Evolutionary conservation across 2,888 invertebrate genomes (phyloP), one percentile per base, ranked within the genome.

Genomic region (Leptopilina syphax): DNA sequence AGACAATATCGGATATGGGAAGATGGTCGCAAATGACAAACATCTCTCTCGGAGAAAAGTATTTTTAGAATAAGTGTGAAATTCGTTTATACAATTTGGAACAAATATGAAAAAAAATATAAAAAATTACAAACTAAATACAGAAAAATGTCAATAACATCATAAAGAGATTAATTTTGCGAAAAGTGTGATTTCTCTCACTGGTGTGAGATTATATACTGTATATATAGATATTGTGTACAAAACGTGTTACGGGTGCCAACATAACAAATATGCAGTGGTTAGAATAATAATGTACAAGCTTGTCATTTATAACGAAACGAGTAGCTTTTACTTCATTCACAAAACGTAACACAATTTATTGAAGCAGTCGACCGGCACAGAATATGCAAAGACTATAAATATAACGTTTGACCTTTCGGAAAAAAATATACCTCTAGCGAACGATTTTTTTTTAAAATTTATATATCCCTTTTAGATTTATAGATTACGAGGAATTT

Each of bases 1-100:
- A 94, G 94, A 94, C 93, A 93, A 94, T 94, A 94, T 80, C 84
- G 83, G 84, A 84, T 50, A 8, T 12, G 4, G 24, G 13, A 4
- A 41, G 1, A 1, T 1, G 9, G 9, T 63, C 18, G 8, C 24
- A 10, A 50, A 10, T 50, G 12, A 0, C 50, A 10, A 9, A 50
- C 0, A 50, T 50, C 50, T 2, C 3, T 12, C 50, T 12, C n/a
- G n/a, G 10, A 44, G 8, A 8, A 44, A n/a, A 60, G 13, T 60
- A n/a, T 13, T n/a, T 13, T 13, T 10, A 24, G 12, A 4, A 24
- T 24, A 10, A 68, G 12, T 44, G 24, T 34, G 5, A 18, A 7
- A 9, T 24, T 6, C 24, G 3, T 34, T 34, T 3, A 34, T 34
- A 34, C 1, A 34, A 1, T 34, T 34, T 18, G 18, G 18, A 18